A percentile compares a stretch with the other conserved stretches of the same genome.
These are phyloP conservation scores for Lithobius niger DNA, from an alignment of 1,140 invertebrate species.

Conservation along the genomic window DNA sequence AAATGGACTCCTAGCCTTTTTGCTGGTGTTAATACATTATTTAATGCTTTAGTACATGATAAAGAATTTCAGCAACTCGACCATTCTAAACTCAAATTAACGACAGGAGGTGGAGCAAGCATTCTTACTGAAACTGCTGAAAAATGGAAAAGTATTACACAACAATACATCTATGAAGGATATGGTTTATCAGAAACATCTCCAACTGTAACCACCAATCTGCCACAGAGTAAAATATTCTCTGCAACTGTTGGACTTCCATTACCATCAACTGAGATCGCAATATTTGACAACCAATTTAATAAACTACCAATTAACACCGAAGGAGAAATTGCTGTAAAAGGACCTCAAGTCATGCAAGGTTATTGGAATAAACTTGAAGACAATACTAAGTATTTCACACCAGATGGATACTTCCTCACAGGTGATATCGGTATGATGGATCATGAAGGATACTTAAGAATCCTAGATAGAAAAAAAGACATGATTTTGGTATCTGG, in stretches of 20 bases:
- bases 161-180: not conserved
- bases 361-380: conserved; percentile 22
- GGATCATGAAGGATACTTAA: not conserved
- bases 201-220: not conserved
- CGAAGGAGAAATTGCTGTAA: conserved; percentile 23
- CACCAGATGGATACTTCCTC: conserved; percentile 33
- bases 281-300: not conserved
- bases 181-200: not conserved
- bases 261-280: not conserved
- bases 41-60: not conserved
- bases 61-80: not conserved
- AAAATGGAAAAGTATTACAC: not conserved
- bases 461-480: not conserved
- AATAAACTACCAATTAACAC: conserved; percentile 15
- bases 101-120: not conserved
- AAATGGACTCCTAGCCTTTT: no score
- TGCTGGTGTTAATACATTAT: not conserved
- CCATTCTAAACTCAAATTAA: not conserved
- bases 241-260: not conserved
- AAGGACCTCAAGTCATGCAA: conserved; percentile 28
- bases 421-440: conserved; percentile 25
- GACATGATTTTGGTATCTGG: conserved; percentile 5
- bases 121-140: not conserved
- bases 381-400: conserved; percentile 33
- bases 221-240: not conserved